Conservation (phyloP, 2,797 vertebrate species). For the Manis javanica region DNA sequence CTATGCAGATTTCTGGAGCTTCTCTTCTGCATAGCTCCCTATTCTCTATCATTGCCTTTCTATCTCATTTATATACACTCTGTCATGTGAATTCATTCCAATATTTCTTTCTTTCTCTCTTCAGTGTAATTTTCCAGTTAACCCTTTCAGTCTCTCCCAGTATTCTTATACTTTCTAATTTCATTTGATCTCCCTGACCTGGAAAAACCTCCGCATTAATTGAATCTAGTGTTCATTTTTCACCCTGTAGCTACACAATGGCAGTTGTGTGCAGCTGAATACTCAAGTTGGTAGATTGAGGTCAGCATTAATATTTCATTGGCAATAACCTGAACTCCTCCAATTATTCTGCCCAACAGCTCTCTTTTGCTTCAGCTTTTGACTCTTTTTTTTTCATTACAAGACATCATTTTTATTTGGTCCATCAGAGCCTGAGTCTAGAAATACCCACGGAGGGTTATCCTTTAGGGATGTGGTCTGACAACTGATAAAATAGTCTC, state of each 20-base stretch:
- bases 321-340: background rate
- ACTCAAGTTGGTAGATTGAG: background rate
- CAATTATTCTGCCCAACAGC: background rate
- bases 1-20: background rate
- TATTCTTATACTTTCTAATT: background rate
- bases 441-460: conserved; percentile 91
- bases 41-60: background rate
- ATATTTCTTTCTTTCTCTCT: background rate
- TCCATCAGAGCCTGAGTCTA: conserved; percentile 99
- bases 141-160: background rate
- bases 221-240: background rate
- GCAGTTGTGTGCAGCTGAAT: background rate
- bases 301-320: background rate
- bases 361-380: background rate
- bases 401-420: conserved; percentile 97
- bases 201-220: background rate
- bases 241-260: background rate
- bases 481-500: conserved; percentile 95
- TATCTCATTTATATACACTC: background rate
- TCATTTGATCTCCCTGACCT: background rate
- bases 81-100: background rate
- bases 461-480: conserved; percentile 86
- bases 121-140: background rate
- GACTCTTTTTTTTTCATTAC: conserved; percentile 72
- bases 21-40: background rate